Evolutionary conservation across 2,888 invertebrate genomes (phyloP), one percentile per base, ranked within the genome.

Genomic region (Cephus rjabovi): DNA sequence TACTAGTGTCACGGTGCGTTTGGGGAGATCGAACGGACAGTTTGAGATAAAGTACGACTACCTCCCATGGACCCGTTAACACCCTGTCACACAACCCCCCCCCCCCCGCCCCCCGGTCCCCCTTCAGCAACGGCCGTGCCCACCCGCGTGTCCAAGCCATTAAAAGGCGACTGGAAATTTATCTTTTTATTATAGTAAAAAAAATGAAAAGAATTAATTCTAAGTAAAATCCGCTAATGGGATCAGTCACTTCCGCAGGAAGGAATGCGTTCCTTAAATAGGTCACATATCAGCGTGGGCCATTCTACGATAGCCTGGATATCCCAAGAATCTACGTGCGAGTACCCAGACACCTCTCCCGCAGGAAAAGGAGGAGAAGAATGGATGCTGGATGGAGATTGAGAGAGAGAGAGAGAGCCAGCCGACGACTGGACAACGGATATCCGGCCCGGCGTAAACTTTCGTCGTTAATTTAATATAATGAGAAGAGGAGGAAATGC

Each of bases 1-100:
- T 23, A 56, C 70, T 37, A 76, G 76, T 70, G 76, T 76, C 76
- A 56, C 40, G 40, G 40, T 23, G 40, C 23, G 9, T 56, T 56
- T 56, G 23, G 40, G 40, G 23, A 56, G 40, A 56, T 56, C 40
- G 15, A 56, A 56, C 40, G 23, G 40, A 56, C 15, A 56, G 9
- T 56, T 23, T 56, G 9, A 56, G 40, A 56, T 23, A 2, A 56
- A 23, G 40, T 23, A 23, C 23, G 40, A 15, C 40, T 23, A 56
- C 40, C 40, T 56, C 9, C 40, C 9, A 56, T 56, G 40, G 40
- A 56, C 40, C 40, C 40, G 40, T 23, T 15, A 40, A 23, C 40
- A 56, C 40, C 40, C 40, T 56, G 40, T 56, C 40, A 56, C 40
- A 2, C 4, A 23, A 23, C 34, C 34, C 34, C 34, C 34, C 34